Base-by-base conservation (phyloP, 2,113 vertebrate genomes). In the Sakesphorus luctuosus region DNA sequence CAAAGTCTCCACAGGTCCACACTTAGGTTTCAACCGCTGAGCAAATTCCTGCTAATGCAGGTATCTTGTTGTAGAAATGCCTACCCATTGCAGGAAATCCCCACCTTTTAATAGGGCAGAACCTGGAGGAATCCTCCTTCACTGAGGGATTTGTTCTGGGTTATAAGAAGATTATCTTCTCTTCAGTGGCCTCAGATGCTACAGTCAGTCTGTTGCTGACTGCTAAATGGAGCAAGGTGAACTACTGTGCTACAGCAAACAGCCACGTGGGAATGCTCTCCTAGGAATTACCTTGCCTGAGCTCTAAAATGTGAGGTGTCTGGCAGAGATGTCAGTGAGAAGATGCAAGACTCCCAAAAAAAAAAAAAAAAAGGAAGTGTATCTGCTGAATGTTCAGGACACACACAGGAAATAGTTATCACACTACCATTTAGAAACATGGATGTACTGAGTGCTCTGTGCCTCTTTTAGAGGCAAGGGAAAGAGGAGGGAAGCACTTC, bases 191-290 rank as follows among this genome's bases (percentile, higher is more conserved):
- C 91, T 62, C 58, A 65, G 90, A 59, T 93, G 81, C 74, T 49
- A 26, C 3, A 0, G 18, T 35, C 1, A 0, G 26, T 49, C 78
- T 5, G 2, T 58, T 1, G 3, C 90, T 38, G 58, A 31, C 84
- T 89, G 85, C 78, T 95, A 92, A 94, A 72, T 53, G 55, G 92
- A 95, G 88, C 92, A 95, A 95, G 94, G 90, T 94, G 94, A 97
- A 93, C 90, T 61, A 18, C 69, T 12, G 19, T 40, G 71, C 92
- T 40, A 47, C 62, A 68, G 90, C 47, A 62, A 33, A 29, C 20
- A 25, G 35, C 8, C 88, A 83, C 13, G 0, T 33, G 49, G 10
- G 61, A 28, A 67, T 46, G 75, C n/a, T 67, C 82, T 83, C 71
- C 63, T 16, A 63, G 83, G 56, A 94, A 90, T 46, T 67, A 63